These are phyloP conservation scores for Drosophila phalerata DNA, from an alignment of 2,888 invertebrate species.

Conservation along the genomic window DNA sequence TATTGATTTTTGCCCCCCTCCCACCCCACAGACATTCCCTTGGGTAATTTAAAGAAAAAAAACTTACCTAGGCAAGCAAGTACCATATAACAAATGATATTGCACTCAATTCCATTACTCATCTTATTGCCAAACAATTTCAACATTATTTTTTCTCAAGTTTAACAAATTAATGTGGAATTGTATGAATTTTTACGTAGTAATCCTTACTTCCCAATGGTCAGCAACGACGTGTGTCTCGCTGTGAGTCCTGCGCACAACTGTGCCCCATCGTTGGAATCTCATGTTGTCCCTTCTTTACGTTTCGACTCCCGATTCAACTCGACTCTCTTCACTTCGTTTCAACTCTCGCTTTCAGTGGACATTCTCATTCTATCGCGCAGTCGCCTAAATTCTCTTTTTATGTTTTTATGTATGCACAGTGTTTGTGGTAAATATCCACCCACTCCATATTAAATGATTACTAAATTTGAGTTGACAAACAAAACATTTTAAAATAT, in stretches of 20 bases:
- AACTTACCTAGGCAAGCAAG: conserved; percentile 55
- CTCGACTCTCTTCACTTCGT: conserved; percentile 9
- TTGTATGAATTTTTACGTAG: conserved; percentile 18
- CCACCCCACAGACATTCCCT: neutral
- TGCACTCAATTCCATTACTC: conserved; percentile 15
- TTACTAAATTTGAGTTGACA: neutral
- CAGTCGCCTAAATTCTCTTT: conserved; percentile 29
- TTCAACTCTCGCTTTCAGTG: conserved; percentile 44
- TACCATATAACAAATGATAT: conserved; percentile 39
- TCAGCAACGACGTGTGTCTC: conserved; percentile 58
- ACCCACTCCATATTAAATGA: neutral
- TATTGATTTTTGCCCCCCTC: conserved; percentile 64
- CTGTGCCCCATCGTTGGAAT: conserved; percentile 43
- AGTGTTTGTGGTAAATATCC: conserved; percentile 5
- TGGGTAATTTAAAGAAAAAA: neutral
- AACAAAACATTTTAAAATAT: neutral
- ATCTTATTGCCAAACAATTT: conserved; percentile 20
- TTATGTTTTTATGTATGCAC: neutral
- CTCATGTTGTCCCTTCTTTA: conserved; percentile 3
- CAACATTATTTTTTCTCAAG: conserved; percentile 30
- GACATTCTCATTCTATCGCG: conserved; percentile 19
- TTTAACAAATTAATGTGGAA: conserved; percentile 2
- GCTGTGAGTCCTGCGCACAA: conserved; percentile 70
- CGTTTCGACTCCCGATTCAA: conserved; percentile 10
- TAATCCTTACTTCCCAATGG: neutral